Conservation (phyloP, 1,140 invertebrate genomes). For the Pinna nobilis region DNA sequence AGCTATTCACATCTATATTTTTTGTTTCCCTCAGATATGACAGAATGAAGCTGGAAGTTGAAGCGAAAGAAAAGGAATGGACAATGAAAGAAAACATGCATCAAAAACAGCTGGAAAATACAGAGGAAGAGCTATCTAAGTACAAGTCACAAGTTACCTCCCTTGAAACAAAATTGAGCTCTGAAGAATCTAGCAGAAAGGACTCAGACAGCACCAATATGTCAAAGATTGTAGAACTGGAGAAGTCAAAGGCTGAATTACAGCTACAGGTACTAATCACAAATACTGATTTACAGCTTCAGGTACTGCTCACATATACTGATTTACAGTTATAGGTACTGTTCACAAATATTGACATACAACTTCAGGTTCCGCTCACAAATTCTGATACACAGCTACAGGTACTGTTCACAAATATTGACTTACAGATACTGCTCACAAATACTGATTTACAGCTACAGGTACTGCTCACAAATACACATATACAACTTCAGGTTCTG, state of each 20-base stretch:
- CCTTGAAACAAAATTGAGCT: slow-evolving; percentile 25
- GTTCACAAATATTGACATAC: no score
- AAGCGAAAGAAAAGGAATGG: slow-evolving; percentile 73
- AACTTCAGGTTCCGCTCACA: no score
- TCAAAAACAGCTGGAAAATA: slow-evolving; percentile 14
- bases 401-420: no score
- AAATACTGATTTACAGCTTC: slow-evolving; percentile 74
- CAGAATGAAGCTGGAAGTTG: slow-evolving; percentile 46
- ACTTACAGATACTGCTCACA: no score
- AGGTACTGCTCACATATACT: no score
- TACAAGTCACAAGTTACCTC: slow-evolving; percentile 2
- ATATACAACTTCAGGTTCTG: no score
- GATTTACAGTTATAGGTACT: no score
- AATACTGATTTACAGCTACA: no score
- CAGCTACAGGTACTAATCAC: slow-evolving; percentile 75
- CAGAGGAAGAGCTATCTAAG: slow-evolving; percentile 33
- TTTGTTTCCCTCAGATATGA: no score
- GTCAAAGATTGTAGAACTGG: slow-evolving; percentile 17
- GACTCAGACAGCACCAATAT: slow-evolving; percentile 6
- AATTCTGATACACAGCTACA: no score
- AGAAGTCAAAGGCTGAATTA: slow-evolving; percentile 62
- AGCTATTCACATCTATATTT: no score
- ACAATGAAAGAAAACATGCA: slow-evolving; percentile 70
- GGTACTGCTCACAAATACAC: no score
- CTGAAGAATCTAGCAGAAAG: slow-evolving; percentile 18